A percentile compares a stretch with the other conserved stretches of the same genome.
Conservation (phyloP, 2,888 invertebrate species). For the Ochropleura leucogaster region DNA sequence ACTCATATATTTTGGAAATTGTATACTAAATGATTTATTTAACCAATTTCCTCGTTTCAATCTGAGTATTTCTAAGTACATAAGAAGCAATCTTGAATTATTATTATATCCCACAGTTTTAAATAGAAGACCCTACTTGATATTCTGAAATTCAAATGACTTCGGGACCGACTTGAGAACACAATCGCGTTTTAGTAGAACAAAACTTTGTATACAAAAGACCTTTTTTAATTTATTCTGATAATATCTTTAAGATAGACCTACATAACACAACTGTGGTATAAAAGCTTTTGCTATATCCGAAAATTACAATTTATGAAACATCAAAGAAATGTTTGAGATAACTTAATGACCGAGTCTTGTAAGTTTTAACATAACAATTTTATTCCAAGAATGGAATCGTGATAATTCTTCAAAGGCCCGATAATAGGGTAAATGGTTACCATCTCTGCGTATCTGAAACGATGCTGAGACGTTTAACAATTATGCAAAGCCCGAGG, state of each 20-base stretch:
- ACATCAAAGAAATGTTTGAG: constrained; percentile 53
- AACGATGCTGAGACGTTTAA: constrained; percentile 74
- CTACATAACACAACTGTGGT: constrained; percentile 43
- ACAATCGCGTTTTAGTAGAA: constrained; percentile 81
- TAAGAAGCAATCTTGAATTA: constrained; percentile 65
- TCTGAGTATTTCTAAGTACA: constrained; percentile 33
- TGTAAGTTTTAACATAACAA: constrained; percentile 58
- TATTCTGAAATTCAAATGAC: constrained; percentile 88
- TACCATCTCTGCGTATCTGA: constrained; percentile 64
- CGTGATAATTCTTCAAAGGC: constrained; percentile 60
- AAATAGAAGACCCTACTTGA: constrained; percentile 78
- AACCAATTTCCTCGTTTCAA: neutral
- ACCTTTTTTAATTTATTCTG: constrained; percentile 76
- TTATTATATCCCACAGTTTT: constrained; percentile 65
- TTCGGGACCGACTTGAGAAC: constrained; percentile 82
- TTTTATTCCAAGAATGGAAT: constrained; percentile 60
- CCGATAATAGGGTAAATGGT: constrained; percentile 66
- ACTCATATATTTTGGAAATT: neutral
- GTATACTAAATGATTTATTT: no score
- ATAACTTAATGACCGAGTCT: constrained; percentile 57
- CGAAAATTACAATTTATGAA: constrained; percentile 37
- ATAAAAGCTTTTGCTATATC: constrained; percentile 33
- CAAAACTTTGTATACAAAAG: constrained; percentile 81
- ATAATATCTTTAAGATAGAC: constrained; percentile 59
- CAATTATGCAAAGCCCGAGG: constrained; percentile 85